Percentiles rank a stretch among this genome's conserved stretches.
Evolutionary conservation across 2,113 vertebrate species (phyloP).

Genomic region (Gopherus flavomarginatus): DNA sequence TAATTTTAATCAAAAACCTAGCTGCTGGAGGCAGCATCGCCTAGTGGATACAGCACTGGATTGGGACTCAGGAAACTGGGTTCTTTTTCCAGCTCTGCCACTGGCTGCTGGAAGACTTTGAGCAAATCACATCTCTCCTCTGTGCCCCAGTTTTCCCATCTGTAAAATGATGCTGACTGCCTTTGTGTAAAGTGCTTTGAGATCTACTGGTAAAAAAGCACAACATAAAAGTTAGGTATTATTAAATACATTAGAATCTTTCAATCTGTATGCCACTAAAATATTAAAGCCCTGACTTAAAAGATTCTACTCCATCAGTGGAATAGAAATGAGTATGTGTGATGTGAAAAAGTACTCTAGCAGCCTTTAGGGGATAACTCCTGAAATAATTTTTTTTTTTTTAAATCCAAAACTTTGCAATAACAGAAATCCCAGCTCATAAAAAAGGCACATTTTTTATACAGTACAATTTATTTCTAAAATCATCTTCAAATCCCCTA

Average conservation of each 20-base stretch:
- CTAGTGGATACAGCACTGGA: not conserved
- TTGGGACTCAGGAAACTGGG: fast-evolving
- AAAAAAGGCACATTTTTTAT: not conserved
- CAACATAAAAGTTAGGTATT: not conserved
- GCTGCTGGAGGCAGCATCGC: not conserved
- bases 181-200: not conserved
- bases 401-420: not conserved
- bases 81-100: not conserved
- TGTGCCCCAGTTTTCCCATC: not conserved
- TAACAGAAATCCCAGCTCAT: not conserved
- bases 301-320: not conserved
- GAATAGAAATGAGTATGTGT: not conserved
- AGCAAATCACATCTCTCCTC: slow-evolving; percentile 4
- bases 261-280: not conserved
- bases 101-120: not conserved
- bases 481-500: not conserved
- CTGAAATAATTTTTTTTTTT: not conserved
- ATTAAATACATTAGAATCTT: not conserved
- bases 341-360: slow-evolving; percentile 25
- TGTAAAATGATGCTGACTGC: slow-evolving; percentile 21
- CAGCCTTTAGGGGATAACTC: not conserved
- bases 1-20: not conserved
- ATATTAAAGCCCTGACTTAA: not conserved
- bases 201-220: slow-evolving; percentile 14
- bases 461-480: not conserved